Percentiles rank a stretch among this genome's conserved stretches.
Evolutionary conservation across 2,888 invertebrate genomes (phyloP).

Genomic region (Ceramica pisi): DNA sequence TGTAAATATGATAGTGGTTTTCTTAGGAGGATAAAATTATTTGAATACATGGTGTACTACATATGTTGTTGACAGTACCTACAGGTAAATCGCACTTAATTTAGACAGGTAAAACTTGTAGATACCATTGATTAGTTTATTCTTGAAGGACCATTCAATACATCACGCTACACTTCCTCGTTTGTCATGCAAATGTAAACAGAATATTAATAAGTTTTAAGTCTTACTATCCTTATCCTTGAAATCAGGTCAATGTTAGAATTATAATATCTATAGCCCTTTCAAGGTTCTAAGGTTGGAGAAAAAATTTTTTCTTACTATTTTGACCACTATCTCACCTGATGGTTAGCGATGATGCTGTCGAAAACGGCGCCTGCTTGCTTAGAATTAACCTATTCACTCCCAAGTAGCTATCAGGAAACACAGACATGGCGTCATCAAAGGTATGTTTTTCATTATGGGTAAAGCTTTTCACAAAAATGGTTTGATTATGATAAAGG

Average conservation of each 20-base stretch:
- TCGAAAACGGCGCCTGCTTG: no score
- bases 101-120: slow-evolving; percentile 30
- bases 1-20: background rate
- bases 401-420: no score
- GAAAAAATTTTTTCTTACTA: no score
- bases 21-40: background rate
- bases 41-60: no score
- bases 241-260: slow-evolving; percentile 15
- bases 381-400: no score
- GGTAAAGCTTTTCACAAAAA: background rate
- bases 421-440: background rate
- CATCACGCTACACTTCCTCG: slow-evolving; percentile 34
- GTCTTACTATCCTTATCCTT: slow-evolving; percentile 27
- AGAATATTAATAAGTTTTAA: slow-evolving; percentile 41
- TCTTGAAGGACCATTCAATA: slow-evolving; percentile 31
- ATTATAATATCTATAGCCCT: slow-evolving; percentile 17
- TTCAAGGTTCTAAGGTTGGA: background rate
- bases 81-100: slow-evolving; percentile 30
- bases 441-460: background rate
- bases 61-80: background rate
- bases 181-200: slow-evolving; percentile 16
- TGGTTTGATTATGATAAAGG: background rate
- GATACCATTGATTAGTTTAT: slow-evolving; percentile 19
- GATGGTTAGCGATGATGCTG: no score
- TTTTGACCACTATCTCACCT: no score